These are phyloP conservation scores for Hypotaenidia philippensis DNA, from an alignment of 2,797 vertebrate genomes.

Conservation along the genomic window DNA sequence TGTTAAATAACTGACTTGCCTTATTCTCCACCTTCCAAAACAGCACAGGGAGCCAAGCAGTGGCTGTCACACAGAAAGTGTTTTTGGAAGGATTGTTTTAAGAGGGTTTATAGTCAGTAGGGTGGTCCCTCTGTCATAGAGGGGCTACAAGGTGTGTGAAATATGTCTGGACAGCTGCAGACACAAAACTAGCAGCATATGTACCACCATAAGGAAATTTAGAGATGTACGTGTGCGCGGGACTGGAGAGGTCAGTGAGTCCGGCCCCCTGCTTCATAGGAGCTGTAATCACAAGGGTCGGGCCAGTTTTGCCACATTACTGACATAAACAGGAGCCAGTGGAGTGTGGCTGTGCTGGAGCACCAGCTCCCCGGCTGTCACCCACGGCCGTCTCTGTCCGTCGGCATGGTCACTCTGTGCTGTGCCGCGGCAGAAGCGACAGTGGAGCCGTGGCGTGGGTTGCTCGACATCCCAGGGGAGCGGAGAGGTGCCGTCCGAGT, in stretches of 20 bases:
- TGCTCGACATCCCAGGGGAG: not conserved
- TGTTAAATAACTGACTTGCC: slow-evolving; percentile 6
- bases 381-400: accelerated
- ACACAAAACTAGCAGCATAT: not conserved
- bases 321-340: slow-evolving; percentile 3
- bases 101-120: not conserved
- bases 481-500: not conserved
- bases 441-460: accelerated
- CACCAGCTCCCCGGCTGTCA: accelerated
- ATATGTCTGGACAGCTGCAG: not conserved
- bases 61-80: not conserved
- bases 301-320: slow-evolving; percentile 39
- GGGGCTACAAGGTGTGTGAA: not conserved
- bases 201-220: not conserved
- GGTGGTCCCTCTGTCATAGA: not conserved
- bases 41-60: not conserved
- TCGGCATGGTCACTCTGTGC: accelerated
- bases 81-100: not conserved
- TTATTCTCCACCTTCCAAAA: not conserved
- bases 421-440: accelerated
- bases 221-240: not conserved
- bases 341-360: not conserved
- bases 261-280: not conserved
- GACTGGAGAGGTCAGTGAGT: not conserved
- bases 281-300: not conserved